Conservation (phyloP, 2,797 vertebrate species). For the Pseudotriccus pelzelni region DNA sequence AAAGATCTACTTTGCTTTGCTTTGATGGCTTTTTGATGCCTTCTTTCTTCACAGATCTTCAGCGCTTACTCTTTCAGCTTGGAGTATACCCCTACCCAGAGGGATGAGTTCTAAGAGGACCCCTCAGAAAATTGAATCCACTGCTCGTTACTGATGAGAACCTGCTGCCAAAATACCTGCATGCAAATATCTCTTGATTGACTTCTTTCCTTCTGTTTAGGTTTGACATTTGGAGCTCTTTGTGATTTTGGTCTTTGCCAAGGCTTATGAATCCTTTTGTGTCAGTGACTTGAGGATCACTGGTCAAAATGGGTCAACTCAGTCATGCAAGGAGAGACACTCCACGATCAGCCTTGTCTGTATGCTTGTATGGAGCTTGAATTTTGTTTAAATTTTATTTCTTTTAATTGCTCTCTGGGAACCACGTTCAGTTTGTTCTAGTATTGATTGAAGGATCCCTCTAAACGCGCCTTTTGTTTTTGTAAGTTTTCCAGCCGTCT, state of each 20-base stretch:
- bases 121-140: too few relatives aligned
- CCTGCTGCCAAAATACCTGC: too few relatives aligned
- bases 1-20: not conserved
- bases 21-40: not conserved
- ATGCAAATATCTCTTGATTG: too few relatives aligned
- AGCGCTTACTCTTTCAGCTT: not conserved
- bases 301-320: too few relatives aligned
- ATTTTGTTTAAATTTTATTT: not conserved
- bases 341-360: not conserved
- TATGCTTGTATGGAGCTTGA: not conserved
- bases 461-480: not conserved
- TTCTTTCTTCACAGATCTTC: not conserved
- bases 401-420: not conserved
- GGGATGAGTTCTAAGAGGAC: too few relatives aligned
- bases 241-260: too few relatives aligned
- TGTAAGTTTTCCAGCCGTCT: not conserved
- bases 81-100: not conserved
- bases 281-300: too few relatives aligned
- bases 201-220: too few relatives aligned
- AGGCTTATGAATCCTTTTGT: too few relatives aligned
- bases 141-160: too few relatives aligned
- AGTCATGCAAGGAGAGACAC: too few relatives aligned
- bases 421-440: not conserved
- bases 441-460: rapidly evolving
- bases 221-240: too few relatives aligned